These are phyloP conservation scores for Marmota monax DNA, from an alignment of 2,113 vertebrate species.

Conservation along the genomic window DNA sequence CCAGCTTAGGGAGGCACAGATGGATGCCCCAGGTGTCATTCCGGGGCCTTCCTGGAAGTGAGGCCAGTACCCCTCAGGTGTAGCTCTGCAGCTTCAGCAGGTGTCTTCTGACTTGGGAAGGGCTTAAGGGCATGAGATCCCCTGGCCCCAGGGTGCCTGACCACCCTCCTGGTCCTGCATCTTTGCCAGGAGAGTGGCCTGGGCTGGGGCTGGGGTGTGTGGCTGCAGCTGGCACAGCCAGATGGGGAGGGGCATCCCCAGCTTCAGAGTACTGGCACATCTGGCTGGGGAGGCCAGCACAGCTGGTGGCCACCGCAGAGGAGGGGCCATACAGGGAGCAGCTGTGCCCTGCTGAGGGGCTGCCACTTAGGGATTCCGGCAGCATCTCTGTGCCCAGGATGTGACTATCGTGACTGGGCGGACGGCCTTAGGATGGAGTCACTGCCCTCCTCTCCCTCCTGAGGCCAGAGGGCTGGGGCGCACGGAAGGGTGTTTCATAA, in stretches of 20 bases:
- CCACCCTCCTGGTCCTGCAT: neutral
- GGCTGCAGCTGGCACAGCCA: constrained; percentile 22
- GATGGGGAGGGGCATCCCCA: constrained; percentile 15
- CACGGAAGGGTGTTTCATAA: neutral
- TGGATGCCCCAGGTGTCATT: neutral
- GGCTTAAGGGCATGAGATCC: neutral
- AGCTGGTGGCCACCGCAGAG: constrained; percentile 40
- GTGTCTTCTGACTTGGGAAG: neutral
- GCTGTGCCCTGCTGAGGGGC: neutral
- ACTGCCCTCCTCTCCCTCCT: neutral
- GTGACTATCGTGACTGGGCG: neutral
- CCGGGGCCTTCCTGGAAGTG: neutral
- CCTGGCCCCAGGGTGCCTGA: neutral
- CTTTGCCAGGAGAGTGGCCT: neutral
- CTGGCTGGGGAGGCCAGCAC: neutral
- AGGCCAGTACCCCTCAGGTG: neutral
- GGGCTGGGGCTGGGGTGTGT: neutral
- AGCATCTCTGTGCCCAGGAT: neutral
- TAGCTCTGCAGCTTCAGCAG: neutral
- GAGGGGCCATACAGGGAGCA: neutral
- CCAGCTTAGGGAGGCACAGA: neutral
- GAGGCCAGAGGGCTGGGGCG: neutral
- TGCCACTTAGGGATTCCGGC: neutral
- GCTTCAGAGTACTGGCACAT: constrained; percentile 17
- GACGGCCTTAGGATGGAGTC: neutral